These are phyloP conservation scores for Nycticebus coucang DNA, from an alignment of 2,113 vertebrate species.

Conservation along the genomic window DNA sequence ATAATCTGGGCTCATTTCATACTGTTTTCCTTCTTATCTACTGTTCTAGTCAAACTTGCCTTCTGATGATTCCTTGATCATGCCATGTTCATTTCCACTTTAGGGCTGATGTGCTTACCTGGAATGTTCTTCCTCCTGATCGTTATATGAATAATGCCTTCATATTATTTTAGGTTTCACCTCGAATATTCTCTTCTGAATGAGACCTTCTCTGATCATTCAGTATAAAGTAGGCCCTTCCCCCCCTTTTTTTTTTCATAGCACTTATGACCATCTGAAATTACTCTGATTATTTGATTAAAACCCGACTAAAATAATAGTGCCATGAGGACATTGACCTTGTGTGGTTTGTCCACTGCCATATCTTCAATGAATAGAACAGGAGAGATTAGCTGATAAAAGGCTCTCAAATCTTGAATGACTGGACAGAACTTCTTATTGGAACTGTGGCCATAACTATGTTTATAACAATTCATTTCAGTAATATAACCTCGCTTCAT, in stretches of 20 bases:
- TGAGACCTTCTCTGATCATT: not conserved
- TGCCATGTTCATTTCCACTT: not conserved
- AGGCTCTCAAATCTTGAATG: constrained; percentile 19
- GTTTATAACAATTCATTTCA: not conserved
- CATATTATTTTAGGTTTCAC: constrained; percentile 41
- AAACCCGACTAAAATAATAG: constrained; percentile 14
- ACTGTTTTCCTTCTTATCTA: not conserved
- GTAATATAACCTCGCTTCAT: constrained; percentile 12
- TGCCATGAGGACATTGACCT: not conserved
- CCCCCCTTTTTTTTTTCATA: constrained; percentile 9
- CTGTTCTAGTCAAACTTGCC: not conserved
- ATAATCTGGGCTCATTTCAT: not conserved
- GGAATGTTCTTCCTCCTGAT: not conserved
- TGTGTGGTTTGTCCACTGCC: constrained; percentile 14
- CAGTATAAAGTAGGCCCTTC: not conserved
- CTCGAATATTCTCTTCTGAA: not conserved
- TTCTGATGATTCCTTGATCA: not conserved
- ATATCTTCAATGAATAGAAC: not conserved
- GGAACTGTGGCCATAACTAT: not conserved
- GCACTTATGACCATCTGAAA: constrained; percentile 13
- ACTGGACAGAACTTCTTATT: constrained; percentile 28
- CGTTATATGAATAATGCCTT: not conserved
- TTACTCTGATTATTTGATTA: constrained; percentile 6
- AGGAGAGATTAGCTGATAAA: not conserved
- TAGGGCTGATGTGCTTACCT: not conserved